Evolutionary conservation across 2,113 vertebrate species (phyloP).

Genomic region (Brachyhypopomus occidentalis): DNA sequence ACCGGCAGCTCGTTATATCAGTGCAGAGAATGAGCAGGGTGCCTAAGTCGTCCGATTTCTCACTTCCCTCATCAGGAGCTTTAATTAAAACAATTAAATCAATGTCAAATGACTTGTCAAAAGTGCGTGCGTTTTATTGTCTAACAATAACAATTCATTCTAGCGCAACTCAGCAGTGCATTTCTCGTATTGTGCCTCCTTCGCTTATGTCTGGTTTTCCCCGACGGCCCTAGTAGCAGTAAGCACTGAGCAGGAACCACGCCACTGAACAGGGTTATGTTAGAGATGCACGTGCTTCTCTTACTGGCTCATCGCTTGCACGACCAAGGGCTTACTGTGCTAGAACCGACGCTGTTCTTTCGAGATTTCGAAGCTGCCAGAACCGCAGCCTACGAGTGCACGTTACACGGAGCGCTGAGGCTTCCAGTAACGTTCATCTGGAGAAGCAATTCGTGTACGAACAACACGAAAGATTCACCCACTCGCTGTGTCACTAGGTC

Average conservation of each 20-base stretch:
- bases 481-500: conserved; percentile 33
- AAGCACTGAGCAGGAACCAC: background rate
- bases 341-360: background rate
- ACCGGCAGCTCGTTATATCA: conserved; percentile 6
- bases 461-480: background rate
- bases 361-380: background rate
- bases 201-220: no score
- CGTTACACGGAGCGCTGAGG: background rate
- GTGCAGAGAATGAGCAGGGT: background rate
- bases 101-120: background rate
- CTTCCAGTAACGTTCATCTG: conserved; percentile 2
- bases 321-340: no score
- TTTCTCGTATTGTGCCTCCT: no score
- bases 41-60: background rate
- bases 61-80: background rate
- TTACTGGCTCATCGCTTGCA: no score
- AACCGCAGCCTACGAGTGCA: background rate
- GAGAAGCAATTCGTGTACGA: no score
- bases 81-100: conserved; percentile 28
- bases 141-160: no score
- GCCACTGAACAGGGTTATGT: background rate
- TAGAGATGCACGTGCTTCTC: background rate
- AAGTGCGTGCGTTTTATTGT: background rate
- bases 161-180: no score
- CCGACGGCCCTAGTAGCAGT: no score